Evolutionary conservation across 2,888 invertebrate species (phyloP), one percentile per base, ranked within the genome.

Genomic region (Melanotus villosus): DNA sequence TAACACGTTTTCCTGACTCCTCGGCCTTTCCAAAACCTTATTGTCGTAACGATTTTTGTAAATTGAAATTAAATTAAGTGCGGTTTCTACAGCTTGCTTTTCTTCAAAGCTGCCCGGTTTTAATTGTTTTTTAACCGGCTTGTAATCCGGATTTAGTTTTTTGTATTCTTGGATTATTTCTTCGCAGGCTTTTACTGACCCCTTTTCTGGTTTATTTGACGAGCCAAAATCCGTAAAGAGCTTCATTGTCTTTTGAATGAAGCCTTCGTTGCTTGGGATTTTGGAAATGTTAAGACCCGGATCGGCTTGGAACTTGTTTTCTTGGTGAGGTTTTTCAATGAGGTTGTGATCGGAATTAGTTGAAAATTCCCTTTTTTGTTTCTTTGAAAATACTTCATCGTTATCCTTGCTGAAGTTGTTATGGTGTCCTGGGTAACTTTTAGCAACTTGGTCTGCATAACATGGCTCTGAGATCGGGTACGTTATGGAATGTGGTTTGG

Each of bases 121-220:
- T 0, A 26, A 14, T 0, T 30, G 23, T 6, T 21, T 58, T n/a
- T 50, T 47, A 10, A 10, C 18, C 1, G 12, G 1, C 9, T 14
- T 10, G 30, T 59, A 54, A 23, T 16, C 30, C 2, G 56, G 45
- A 21, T 67, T 62, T 5, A 62, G 16, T 41, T 47, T 18, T n/a
- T 41, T 67, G 16, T 52, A 59, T n/a, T 60, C 32, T 6, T 47
- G 7, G 12, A 66, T 60, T 1, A 66, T 23, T 26, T 41, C 41
- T 4, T 60, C 41, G 41, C 66, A 60, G 9, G 26, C 52, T 21
- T 66, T 14, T n/a, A 57, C n/a, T n/a, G n/a, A n/a, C n/a, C n/a
- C n/a, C n/a, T n/a, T n/a, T n/a, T n/a, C n/a, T n/a, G n/a, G n/a
- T 5, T 65, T 58, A 0, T 36, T 32, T 6, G 65, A 57, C 16